Conservation (phyloP, 2,888 invertebrate species). For the Clitarchus hookeri region DNA sequence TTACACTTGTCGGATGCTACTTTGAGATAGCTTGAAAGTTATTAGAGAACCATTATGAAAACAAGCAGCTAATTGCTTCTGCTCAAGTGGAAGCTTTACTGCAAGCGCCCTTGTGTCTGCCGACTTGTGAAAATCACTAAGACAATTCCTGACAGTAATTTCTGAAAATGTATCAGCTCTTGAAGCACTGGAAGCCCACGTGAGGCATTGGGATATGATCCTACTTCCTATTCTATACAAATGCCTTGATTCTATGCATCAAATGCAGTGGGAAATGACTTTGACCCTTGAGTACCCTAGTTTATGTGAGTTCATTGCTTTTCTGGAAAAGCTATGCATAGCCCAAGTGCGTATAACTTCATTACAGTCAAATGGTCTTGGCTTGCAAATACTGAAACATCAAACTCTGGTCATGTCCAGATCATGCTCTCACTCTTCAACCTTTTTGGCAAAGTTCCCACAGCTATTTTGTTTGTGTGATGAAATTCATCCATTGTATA, state of each 20-base stretch:
- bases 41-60: background rate
- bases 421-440: too few species aligned
- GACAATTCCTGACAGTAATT: background rate
- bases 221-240: background rate
- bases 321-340: background rate
- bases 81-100: background rate
- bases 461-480: too few species aligned
- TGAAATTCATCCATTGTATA: too few species aligned
- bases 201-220: background rate
- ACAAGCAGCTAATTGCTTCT: background rate
- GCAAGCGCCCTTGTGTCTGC: background rate
- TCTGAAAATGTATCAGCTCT: background rate
- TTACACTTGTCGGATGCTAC: background rate
- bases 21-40: too few species aligned
- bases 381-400: too few species aligned
- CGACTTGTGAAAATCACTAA: background rate
- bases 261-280: background rate
- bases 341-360: background rate
- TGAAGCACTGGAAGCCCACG: background rate
- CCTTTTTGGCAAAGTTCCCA: too few species aligned
- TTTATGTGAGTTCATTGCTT: background rate
- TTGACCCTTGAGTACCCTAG: background rate
- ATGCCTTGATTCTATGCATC: background rate
- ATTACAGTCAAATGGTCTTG: too few species aligned
- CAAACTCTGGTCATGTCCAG: too few species aligned